phyloP scores from a whole-genome alignment of 2,113 vertebrate species.

The Mola mola region DNA sequence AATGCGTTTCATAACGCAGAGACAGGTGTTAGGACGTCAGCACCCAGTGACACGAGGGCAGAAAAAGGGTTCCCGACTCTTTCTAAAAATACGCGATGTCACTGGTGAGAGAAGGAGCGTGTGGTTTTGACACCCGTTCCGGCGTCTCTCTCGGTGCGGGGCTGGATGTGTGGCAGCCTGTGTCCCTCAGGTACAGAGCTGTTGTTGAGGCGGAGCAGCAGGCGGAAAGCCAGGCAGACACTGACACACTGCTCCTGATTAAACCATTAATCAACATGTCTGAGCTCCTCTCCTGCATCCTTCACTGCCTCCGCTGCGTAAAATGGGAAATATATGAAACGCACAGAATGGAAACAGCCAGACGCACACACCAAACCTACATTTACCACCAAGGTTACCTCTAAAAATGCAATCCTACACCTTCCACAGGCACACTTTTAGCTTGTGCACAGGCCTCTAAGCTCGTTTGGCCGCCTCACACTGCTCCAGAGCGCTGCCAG shows the following conservation, averaged over 20 bases:
- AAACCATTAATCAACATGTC: conserved; percentile 74
- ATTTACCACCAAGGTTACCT: conserved; percentile 30
- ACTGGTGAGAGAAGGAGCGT: not conserved
- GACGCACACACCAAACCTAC: not conserved
- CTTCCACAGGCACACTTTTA: not conserved
- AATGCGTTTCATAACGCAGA: conserved; percentile 1
- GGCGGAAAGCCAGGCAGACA: conserved; percentile 48
- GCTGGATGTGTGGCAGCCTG: conserved; percentile 40
- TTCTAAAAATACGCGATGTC: not conserved
- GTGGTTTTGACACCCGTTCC: conserved; percentile 15
- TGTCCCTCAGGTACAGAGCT: conserved; percentile 57
- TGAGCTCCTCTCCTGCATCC: conserved; percentile 36
- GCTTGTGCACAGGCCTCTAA: conserved; percentile 19
- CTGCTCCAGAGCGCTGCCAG: not conserved
- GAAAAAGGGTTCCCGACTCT: not conserved
- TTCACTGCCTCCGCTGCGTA: conserved; percentile 37
- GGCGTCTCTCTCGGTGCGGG: conserved; percentile 6
- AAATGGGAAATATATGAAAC: conserved; percentile 36
- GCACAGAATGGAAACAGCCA: conserved; percentile 17
- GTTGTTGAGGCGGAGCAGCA: conserved; percentile 34
- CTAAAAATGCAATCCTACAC: conserved; percentile 6
- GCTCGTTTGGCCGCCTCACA: conserved; percentile 32
- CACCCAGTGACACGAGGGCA: not conserved
- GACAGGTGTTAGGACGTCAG: not conserved
- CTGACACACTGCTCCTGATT: conserved; percentile 64